Evolutionary conservation across 2,888 invertebrate species (phyloP), one percentile per base, ranked within the genome.

Genomic region (Oscheius sp.): DNA sequence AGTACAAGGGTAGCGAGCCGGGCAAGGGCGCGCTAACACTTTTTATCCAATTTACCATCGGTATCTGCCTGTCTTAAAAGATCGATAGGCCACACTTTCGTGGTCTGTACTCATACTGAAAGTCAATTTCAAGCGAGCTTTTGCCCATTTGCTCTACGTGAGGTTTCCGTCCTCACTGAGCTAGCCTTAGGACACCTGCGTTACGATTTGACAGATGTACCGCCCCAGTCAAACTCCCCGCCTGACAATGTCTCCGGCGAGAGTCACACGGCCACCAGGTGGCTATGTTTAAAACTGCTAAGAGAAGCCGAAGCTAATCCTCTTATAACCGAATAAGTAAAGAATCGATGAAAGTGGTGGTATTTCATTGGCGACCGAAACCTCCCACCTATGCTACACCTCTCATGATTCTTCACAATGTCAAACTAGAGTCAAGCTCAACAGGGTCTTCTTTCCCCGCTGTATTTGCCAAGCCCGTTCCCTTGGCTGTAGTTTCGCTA

Each of bases 401-500:
- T 86, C 85, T 86, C 87, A 89, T 88, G 89, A 89, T 85, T 89
- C 89, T 89, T 90, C 89, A 89, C 90, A 90, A 92, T 92, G 92
- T 92, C 92, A 92, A 92, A 89, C 87, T 89, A 89, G 89, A 90
- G 90, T 90, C 86, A 87, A 86, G 90, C 89, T 89, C 90, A 90
- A 90, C 90, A 91, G 93, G 93, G 92, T 92, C 92, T 93, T 93
- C 92, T 93, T 93, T 93, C 92, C 92, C 92, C 93, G 92, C 92
- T 92, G 91, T 92, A 70, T 84, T 80, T 91, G 91, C 92, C 92
- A 92, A 91, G 92, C 92, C 92, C 92, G 92, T 92, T 92, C 92
- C 92, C 92, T 92, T 92, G 92, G 92, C 92, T 90, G 92, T 92
- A 91, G 92, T 92, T 92, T 92, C 91, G 92, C 92, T 92, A 92